phyloP scores from a whole-genome alignment of 2,113 vertebrate species.

The Xenopus tropicalis region DNA sequence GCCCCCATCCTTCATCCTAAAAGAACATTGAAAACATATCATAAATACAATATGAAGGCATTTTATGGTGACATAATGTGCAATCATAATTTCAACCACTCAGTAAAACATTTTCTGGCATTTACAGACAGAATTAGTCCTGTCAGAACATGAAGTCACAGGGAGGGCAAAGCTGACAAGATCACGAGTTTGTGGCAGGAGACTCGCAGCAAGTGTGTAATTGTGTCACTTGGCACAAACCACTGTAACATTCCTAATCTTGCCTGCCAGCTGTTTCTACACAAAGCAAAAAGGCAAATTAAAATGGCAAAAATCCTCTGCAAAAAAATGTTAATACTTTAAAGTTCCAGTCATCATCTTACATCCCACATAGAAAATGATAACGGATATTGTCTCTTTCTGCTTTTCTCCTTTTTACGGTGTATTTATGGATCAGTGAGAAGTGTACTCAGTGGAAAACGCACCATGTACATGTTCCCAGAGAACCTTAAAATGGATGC shows the following conservation, averaged over 20 bases:
- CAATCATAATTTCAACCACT: too few species aligned
- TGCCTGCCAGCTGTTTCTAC: slow-evolving; percentile 18
- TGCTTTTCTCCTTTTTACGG: background rate
- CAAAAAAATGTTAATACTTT: background rate
- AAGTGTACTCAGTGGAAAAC: slow-evolving; percentile 8
- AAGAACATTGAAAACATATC: too few species aligned
- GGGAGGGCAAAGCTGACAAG: slow-evolving; percentile 19
- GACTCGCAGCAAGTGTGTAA: slow-evolving; percentile 23
- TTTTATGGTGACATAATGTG: too few species aligned
- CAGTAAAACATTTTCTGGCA: too few species aligned
- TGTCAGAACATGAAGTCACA: slow-evolving; percentile 21
- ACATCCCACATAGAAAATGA: slow-evolving; percentile 27
- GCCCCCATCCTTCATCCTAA: too few species aligned
- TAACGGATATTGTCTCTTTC: background rate
- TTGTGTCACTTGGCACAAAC: slow-evolving; percentile 27
- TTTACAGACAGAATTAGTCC: too few species aligned
- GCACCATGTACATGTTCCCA: background rate
- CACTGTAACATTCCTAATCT: slow-evolving; percentile 16
- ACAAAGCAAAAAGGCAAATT: slow-evolving; percentile 26
- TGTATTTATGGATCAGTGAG: slow-evolving; percentile 24
- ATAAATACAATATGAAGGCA: too few species aligned
- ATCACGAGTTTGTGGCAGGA: background rate
- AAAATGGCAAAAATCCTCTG: slow-evolving; percentile 16
- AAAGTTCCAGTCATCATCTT: slow-evolving; percentile 13
- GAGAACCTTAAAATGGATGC: slow-evolving; percentile 21